A percentile compares a stretch with the other conserved stretches of the same genome.
Evolutionary conservation across 2,888 invertebrate species (phyloP).

Genomic region (Sepiola atlantica): DNA sequence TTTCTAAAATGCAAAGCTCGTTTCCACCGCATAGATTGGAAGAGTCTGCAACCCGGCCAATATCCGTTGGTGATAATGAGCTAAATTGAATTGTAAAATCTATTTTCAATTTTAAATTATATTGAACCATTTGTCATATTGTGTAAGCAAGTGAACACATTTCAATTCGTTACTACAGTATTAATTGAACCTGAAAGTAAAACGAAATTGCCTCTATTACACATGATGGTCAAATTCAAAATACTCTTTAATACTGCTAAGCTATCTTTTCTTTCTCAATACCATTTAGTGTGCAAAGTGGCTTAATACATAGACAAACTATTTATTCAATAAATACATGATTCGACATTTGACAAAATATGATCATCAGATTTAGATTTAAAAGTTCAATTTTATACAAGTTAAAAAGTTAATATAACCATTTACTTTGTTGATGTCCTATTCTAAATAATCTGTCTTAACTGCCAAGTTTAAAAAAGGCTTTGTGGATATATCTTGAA

Average conservation of each 20-base stretch:
- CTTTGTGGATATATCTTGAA: too few species aligned
- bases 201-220: neutral
- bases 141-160: neutral
- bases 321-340: too few species aligned
- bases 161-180: neutral
- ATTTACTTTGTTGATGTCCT: too few species aligned
- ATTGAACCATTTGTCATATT: neutral
- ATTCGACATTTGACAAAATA: too few species aligned
- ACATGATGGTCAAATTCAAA: neutral
- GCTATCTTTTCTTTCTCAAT: neutral
- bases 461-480: too few species aligned
- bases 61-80: slow-evolving; percentile 20
- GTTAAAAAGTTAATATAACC: too few species aligned
- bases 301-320: neutral
- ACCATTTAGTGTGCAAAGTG: neutral
- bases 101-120: slow-evolving; percentile 21
- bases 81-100: neutral
- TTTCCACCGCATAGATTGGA: neutral
- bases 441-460: too few species aligned
- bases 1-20: neutral
- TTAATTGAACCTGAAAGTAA: neutral
- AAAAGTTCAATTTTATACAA: too few species aligned
- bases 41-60: neutral
- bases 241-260: neutral
- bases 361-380: too few species aligned